phyloP scores from a whole-genome alignment of 2,113 vertebrate genomes.

The Sphaerodactylus townsendi region DNA sequence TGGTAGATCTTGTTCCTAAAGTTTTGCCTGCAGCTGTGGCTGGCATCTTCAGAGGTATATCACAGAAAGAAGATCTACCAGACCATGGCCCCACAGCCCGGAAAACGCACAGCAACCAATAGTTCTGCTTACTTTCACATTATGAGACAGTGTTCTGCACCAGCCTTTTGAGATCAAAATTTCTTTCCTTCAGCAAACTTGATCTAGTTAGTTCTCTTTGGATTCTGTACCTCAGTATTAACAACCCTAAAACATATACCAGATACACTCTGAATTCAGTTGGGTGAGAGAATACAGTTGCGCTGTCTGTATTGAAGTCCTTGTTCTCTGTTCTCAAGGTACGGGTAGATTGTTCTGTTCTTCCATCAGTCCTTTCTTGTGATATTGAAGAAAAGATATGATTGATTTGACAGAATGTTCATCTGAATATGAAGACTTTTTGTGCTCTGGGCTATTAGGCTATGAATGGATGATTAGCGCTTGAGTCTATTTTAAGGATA shows the following conservation, averaged over 20 bases:
- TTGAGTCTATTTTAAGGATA: slow-evolving; percentile 29
- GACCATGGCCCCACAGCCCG: too few relatives aligned
- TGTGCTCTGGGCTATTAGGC: slow-evolving; percentile 45
- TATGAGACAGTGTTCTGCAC: not conserved
- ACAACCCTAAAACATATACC: slow-evolving; percentile 8
- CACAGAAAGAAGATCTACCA: too few relatives aligned
- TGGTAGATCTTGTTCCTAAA: too few relatives aligned
- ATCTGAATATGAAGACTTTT: slow-evolving; percentile 17
- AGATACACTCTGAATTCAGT: not conserved
- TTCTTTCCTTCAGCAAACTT: not conserved
- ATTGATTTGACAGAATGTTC: slow-evolving; percentile 37
- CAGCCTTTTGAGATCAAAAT: not conserved
- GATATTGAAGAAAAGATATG: slow-evolving; percentile 26
- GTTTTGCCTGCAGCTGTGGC: too few relatives aligned
- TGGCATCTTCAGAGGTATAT: too few relatives aligned
- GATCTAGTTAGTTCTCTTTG: slow-evolving; percentile 1
- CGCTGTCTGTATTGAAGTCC: slow-evolving; percentile 1
- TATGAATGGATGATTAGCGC: slow-evolving; percentile 43
- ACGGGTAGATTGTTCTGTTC: slow-evolving; percentile 31
- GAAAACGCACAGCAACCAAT: too few relatives aligned
- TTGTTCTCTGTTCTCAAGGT: slow-evolving; percentile 36
- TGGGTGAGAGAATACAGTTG: not conserved
- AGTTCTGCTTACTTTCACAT: not conserved
- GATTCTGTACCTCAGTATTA: not conserved
- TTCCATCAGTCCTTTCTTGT: slow-evolving; percentile 24